Base-by-base conservation (phyloP, 1,140 invertebrate species). In the Ephestia elutella region DNA sequence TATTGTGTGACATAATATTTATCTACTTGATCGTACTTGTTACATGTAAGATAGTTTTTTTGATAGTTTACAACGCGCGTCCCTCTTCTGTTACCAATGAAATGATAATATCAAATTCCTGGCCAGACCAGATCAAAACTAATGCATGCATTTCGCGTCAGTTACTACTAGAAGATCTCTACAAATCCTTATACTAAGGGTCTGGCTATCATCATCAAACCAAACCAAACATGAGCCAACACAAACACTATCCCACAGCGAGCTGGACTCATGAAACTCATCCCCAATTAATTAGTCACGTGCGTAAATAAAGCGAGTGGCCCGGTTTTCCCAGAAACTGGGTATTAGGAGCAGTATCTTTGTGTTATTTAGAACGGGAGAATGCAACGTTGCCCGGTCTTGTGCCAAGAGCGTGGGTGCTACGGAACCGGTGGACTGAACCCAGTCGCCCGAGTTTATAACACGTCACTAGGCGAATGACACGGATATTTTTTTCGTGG, bases 331-430 rank as follows among this genome's bases (percentile, higher is more conserved):
- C 65, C 55, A 73, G 81, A 82, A 84, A 81, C 73, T 79, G 71
- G 77, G 75, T 79, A 79, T 83, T 74, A 73, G 70, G 77, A 86
- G 66, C 75, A 75, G 55, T 68, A 72, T 82, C 76, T 82, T 77
- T 76, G 77, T 84, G 78, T 83, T 80, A 83, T 86, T 83, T 84
- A 74, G 71, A 82, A 75, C 71, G 66, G 62, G 70, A 71, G 61
- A 71, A 73, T 75, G 77, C 79, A 78, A 78, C 73, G 68, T 75
- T 72, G 69, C 68, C 71, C 62, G 66, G 70, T 71, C 62, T 49
- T 71, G 76, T 80, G 80, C 81, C 80, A 85, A 86, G 68, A 77
- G 77, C 81, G 83, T 84, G 71, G 82, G 82, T 65, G 62, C 65
- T 63, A 69, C 65, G 64, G 59, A 69, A 75, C n/a, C 74, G 68